Evolutionary conservation across 2,797 vertebrate genomes (phyloP).

Genomic region (Gastrophryne carolinensis): DNA sequence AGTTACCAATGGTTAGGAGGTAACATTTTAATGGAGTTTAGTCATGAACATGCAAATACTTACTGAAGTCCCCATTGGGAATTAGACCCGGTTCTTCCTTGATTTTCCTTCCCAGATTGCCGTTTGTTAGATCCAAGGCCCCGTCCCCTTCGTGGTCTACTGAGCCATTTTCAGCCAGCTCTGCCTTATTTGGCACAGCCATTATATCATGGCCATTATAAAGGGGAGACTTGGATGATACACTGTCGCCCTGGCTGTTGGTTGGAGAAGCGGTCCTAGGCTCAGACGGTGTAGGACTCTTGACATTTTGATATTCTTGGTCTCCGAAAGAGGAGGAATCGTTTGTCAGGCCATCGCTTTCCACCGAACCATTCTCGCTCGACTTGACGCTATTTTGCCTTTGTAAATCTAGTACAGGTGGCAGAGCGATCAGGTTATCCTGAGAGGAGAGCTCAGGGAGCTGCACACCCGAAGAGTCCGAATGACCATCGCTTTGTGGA

Average conservation of each 20-base stretch:
- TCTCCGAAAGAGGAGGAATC: conserved; percentile 79
- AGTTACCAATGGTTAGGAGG: too few species aligned
- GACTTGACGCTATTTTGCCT: conserved; percentile 85
- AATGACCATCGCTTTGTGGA: conserved; percentile 57
- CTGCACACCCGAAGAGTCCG: conserved; percentile 55
- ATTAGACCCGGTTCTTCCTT: conserved; percentile 82
- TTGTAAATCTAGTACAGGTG: conserved; percentile 76
- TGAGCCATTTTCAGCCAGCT: conserved; percentile 64
- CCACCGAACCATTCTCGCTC: conserved; percentile 66
- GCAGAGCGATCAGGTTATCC: conserved; percentile 77
- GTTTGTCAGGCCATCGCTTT: conserved; percentile 82
- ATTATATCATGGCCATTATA: conserved; percentile 66
- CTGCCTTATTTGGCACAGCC: conserved; percentile 59
- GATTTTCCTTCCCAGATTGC: conserved; percentile 76
- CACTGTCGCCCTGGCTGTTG: conserved; percentile 72
- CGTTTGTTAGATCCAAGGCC: conserved; percentile 87
- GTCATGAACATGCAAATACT: too few species aligned
- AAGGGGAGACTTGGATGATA: conserved; percentile 77
- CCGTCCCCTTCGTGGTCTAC: conserved; percentile 77
- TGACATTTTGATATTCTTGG: conserved; percentile 78
- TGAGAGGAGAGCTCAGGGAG: conserved; percentile 74
- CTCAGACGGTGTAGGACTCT: conserved; percentile 82
- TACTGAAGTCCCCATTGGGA: conserved; percentile 78
- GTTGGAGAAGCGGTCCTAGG: conserved; percentile 81
- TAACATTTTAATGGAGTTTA: too few species aligned